Percentiles rank a stretch among this genome's conserved stretches.
phyloP scores from a whole-genome alignment of 2,888 invertebrate species.

The Protonemura montana region DNA sequence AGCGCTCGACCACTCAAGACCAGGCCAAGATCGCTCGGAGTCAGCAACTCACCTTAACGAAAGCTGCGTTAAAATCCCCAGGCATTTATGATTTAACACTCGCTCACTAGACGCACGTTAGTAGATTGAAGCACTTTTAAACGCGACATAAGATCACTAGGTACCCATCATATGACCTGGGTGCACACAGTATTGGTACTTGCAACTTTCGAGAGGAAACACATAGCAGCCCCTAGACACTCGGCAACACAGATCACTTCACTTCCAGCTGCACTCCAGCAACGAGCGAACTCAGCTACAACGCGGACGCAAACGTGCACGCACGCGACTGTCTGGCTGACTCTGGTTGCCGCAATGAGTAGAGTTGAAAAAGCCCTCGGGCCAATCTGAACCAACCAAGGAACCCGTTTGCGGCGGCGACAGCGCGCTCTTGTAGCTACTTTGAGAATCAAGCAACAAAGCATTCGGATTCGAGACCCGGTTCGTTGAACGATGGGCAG shows the following conservation, averaged over 20 bases:
- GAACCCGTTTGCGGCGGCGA: not conserved
- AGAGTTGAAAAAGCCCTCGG: not conserved
- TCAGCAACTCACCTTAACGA: not conserved
- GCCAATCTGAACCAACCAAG: not conserved
- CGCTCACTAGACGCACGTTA: not conserved
- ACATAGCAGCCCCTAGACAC: not conserved
- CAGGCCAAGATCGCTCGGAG: not conserved
- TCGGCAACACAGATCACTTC: not conserved
- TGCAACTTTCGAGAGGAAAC: not conserved
- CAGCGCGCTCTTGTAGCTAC: not conserved
- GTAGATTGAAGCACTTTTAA: not conserved
- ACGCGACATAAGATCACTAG: not conserved
- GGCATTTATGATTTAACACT: constrained; percentile 7
- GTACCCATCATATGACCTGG: not conserved
- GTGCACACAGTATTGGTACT: not conserved
- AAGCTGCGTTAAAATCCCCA: not conserved
- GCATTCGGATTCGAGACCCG: no score
- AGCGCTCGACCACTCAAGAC: not conserved
- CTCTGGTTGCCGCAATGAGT: not conserved
- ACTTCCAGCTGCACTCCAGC: not conserved
- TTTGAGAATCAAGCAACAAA: not conserved
- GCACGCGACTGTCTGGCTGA: not conserved
- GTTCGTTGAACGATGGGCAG: no score
- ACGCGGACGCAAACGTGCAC: not conserved
- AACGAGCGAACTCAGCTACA: not conserved